Evolutionary conservation across 2,113 vertebrate species (phyloP).

Genomic region (Coryphaenoides rupestris): DNA sequence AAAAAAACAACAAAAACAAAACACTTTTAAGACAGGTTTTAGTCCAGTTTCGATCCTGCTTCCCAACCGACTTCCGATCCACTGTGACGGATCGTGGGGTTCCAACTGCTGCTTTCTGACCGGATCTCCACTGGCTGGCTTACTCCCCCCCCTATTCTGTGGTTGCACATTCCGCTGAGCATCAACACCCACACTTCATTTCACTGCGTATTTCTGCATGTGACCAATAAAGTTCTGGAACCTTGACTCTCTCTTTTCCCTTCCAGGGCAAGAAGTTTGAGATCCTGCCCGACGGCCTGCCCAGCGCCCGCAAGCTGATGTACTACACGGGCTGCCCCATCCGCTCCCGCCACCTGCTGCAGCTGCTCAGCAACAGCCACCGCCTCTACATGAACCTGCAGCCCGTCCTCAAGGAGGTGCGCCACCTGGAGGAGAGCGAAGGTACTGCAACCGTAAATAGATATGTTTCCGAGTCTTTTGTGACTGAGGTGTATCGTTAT

Average conservation of each 20-base stretch:
- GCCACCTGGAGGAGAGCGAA: conserved; percentile 92
- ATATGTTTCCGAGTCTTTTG: background rate
- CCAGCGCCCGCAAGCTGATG: conserved; percentile 92
- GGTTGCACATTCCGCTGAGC: too few relatives aligned
- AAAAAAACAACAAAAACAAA: too few relatives aligned
- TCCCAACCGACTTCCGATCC: too few relatives aligned
- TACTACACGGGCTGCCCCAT: conserved; percentile 94
- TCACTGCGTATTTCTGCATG: too few relatives aligned
- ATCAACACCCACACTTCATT: too few relatives aligned
- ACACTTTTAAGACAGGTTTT: background rate
- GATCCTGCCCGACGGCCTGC: conserved; percentile 92
- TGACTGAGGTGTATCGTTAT: too few relatives aligned
- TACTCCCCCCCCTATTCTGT: conserved; percentile 14
- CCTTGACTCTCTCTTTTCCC: too few relatives aligned
- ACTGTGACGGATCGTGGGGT: too few relatives aligned
- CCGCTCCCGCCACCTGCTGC: conserved; percentile 92
- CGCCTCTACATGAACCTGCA: conserved; percentile 98
- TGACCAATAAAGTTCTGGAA: too few relatives aligned
- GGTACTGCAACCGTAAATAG: conserved; percentile 66
- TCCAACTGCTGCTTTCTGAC: background rate
- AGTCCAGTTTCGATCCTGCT: too few relatives aligned
- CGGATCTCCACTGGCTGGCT: conserved; percentile 13
- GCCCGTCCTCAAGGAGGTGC: conserved; percentile 90
- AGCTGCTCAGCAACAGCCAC: conserved; percentile 97
- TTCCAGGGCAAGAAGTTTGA: conserved; percentile 95